Evolutionary conservation across 1,140 invertebrate genomes (phyloP).

Genomic region (Ladona fulva): DNA sequence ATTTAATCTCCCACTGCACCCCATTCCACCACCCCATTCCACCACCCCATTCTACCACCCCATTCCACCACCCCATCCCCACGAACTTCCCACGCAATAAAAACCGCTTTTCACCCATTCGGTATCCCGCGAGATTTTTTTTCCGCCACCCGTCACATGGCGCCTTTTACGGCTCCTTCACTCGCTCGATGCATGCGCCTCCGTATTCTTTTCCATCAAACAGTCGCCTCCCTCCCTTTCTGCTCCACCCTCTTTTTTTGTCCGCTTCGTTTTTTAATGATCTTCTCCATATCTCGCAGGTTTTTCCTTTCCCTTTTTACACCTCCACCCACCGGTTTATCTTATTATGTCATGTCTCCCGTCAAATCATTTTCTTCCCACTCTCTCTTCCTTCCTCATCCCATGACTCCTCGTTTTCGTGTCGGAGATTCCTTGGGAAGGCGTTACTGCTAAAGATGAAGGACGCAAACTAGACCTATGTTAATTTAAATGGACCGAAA

Average conservation of each 20-base stretch:
- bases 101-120: background rate
- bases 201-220: no score
- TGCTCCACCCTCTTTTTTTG: background rate
- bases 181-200: background rate
- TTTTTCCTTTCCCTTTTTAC: no score
- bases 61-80: background rate
- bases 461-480: no score
- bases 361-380: no score
- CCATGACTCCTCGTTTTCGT: no score
- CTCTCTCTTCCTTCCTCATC: no score
- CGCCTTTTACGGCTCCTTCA: background rate
- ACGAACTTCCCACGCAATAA: background rate
- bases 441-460: no score
- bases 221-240: background rate
- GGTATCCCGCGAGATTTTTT: background rate
- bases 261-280: background rate
- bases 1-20: no score
- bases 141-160: background rate
- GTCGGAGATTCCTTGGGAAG: no score
- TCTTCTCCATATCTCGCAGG: background rate
- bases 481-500: no score
- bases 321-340: no score
- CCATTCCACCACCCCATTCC: background rate
- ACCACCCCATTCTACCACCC: background rate
- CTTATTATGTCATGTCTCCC: no score